Evolutionary conservation across 1,140 invertebrate species (phyloP), one percentile per base, ranked within the genome.

Genomic region (Ostrea edulis): DNA sequence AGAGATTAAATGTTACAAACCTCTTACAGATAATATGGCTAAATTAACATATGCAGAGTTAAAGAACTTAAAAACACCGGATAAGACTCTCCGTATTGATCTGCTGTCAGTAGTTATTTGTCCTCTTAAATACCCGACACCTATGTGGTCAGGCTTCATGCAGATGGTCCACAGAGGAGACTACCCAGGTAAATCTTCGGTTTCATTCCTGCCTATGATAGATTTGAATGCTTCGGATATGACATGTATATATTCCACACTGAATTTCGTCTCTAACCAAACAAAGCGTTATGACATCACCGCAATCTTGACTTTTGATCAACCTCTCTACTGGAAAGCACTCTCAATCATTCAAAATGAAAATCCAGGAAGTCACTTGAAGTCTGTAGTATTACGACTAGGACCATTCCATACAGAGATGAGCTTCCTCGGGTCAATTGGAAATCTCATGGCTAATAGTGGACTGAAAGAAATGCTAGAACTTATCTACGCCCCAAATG

Each of bases 251-350:
- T 91, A 89, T 65, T 93, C 92, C 3, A 93, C 90, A 25, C 84
- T 93, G 54, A 11, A 87, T 11, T 93, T 90, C 71, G 83, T 92
- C 22, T 68, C 35, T 58, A 58, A 29, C 20, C 51, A 92, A 52
- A 89, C 91, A 71, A 25, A 77, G 52, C 85, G 65, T 54, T 68
- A 90, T 17, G 82, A 55, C n/a, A 55, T 87, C 12, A 87, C 86
- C 17, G 89, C 90, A 65, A 81, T 93, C 20, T 2, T 93, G 11
- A 93, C 91, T 11, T 93, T 93, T 87, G 91, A 93, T 71, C 92
- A 92, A 85, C 92, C 92, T 1, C 86, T 93, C 1, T 93, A 86
- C 53, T 89, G 84, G 89, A 93, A 93, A 84, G 87, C 89, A 8
- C 20, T 82, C n/a, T 35, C 17, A 12, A 90, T 92, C 12, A 87